Evolutionary conservation across 1,140 invertebrate species (phyloP).

Genomic region (Hyles euphorbiae): DNA sequence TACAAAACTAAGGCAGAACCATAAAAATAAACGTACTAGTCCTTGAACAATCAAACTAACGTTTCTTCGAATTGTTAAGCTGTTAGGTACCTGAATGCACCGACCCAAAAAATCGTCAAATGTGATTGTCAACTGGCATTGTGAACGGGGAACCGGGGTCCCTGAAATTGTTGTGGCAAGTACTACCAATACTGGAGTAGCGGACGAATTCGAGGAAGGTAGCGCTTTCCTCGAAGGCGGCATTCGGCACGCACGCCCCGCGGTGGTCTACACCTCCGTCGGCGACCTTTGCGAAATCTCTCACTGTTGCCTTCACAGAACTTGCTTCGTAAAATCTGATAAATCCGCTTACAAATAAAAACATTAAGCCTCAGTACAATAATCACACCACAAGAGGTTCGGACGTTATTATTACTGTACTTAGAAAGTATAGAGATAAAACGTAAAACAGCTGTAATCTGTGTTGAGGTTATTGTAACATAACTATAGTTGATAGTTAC

Average conservation of each 20-base stretch:
- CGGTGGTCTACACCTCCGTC: constrained; percentile 44
- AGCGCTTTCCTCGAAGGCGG: constrained; percentile 63
- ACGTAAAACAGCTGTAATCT: constrained; percentile 47
- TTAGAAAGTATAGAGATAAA: too few species aligned
- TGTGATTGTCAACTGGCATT: too few species aligned
- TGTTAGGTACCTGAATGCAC: too few species aligned
- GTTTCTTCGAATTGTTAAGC: too few species aligned
- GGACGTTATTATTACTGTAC: too few species aligned
- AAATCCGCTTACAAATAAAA: background rate
- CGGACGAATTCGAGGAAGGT: constrained; percentile 56
- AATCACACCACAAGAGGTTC: too few species aligned
- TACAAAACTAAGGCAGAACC: too few species aligned
- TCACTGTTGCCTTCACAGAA: constrained; percentile 3
- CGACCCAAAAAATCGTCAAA: too few species aligned
- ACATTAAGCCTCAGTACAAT: too few species aligned
- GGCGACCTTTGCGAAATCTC: constrained; percentile 34
- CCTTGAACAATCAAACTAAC: too few species aligned
- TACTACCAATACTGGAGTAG: constrained; percentile 22
- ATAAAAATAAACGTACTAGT: too few species aligned
- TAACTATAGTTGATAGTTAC: constrained; percentile 32
- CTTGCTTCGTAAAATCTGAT: background rate
- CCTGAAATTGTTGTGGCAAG: constrained; percentile 24
- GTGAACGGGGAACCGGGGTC: background rate
- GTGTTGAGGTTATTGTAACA: constrained; percentile 30
- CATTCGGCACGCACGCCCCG: constrained; percentile 25